Evolutionary conservation across 2,797 vertebrate species (phyloP).

Genomic region (Coccyzus lansbergi): DNA sequence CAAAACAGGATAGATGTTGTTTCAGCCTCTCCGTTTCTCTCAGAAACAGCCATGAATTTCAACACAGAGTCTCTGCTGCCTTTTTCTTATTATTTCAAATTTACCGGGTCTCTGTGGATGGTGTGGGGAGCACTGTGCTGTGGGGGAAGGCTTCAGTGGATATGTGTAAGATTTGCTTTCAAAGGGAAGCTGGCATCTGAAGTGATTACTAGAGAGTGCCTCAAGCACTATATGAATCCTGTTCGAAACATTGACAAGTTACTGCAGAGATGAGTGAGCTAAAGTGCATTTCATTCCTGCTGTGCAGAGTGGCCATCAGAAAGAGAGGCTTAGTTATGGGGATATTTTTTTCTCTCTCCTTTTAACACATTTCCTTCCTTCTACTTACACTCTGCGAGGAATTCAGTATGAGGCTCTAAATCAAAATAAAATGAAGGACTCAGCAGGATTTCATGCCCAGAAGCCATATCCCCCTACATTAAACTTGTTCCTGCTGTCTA

Average conservation of each 20-base stretch:
- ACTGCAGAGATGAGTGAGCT: not conserved
- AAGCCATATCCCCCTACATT: not conserved
- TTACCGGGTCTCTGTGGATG: not conserved
- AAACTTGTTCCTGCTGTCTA: not conserved
- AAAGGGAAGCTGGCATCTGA: not conserved
- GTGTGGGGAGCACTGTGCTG: not conserved
- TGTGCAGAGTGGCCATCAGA: not conserved
- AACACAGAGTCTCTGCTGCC: not conserved
- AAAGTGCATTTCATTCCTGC: not conserved
- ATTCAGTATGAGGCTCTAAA: not conserved
- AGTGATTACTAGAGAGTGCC: not conserved
- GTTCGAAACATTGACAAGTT: not conserved
- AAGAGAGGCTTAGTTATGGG: not conserved
- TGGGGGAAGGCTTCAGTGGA: not conserved
- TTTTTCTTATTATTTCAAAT: slow-evolving; percentile 13
- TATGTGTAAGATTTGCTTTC: not conserved
- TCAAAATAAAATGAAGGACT: not conserved
- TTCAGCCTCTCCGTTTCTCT: slow-evolving; percentile 2
- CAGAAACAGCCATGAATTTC: slow-evolving; percentile 7
- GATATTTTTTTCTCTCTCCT: not conserved
- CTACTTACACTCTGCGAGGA: not conserved
- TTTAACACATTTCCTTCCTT: not conserved
- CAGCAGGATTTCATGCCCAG: not conserved
- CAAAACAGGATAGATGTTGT: not conserved
- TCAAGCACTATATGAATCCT: not conserved